Conservation (phyloP, 2,888 invertebrate genomes). For the Tachystola acroxantha region DNA sequence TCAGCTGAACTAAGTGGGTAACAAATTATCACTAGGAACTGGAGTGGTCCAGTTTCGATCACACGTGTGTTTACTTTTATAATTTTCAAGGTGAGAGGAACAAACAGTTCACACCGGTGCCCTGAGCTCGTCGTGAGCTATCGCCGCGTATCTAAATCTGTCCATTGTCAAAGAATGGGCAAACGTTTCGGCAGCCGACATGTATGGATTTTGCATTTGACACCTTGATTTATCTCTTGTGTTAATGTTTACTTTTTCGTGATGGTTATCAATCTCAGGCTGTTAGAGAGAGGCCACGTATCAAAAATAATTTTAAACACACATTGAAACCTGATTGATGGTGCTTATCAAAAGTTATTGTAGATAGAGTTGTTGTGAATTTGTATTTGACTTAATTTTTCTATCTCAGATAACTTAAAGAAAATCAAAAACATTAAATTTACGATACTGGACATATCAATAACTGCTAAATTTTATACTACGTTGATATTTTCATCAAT, state of each 20-base stretch:
- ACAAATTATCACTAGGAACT: conserved; percentile 5
- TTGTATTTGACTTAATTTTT: too few species aligned
- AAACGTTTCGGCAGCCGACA: conserved; percentile 14
- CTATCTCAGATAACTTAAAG: too few species aligned
- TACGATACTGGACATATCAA: too few species aligned
- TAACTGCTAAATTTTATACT: too few species aligned
- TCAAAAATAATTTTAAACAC: too few species aligned
- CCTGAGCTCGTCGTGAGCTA: conserved; percentile 4
- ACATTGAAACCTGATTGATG: too few species aligned
- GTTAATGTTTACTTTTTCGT: conserved; percentile 22
- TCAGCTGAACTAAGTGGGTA: neutral
- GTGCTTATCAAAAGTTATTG: too few species aligned
- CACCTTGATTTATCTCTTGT: conserved; percentile 21
- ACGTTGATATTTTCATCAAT: too few species aligned
- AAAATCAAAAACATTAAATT: too few species aligned
- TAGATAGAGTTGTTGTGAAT: too few species aligned
- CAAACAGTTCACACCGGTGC: conserved; percentile 8
- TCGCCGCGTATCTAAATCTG: conserved; percentile 18
- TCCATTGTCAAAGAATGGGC: conserved; percentile 17
- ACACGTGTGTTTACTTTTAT: conserved; percentile 14
- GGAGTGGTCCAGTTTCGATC: conserved; percentile 3
- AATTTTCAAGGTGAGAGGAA: conserved; percentile 20
- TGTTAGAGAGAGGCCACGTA: too few species aligned
- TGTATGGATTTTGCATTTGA: conserved; percentile 16
- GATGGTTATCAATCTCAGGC: conserved; percentile 22